phyloP scores from a whole-genome alignment of 2,113 vertebrate genomes.

The Ellobius talpinus region DNA sequence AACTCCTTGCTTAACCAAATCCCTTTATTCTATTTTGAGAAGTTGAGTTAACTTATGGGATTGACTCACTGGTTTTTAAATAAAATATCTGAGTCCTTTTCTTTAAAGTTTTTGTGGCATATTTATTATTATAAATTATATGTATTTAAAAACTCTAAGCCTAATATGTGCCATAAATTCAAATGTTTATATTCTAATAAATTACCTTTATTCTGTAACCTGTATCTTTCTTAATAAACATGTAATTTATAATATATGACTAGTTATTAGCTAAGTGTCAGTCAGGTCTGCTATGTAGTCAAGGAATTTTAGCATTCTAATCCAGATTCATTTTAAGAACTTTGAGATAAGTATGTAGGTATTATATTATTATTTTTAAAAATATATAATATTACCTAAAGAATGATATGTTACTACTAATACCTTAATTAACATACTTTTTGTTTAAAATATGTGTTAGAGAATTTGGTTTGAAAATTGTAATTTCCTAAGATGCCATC shows the following conservation, averaged over 20 bases:
- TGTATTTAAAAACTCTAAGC: not conserved
- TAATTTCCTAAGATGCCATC: conserved; percentile 32
- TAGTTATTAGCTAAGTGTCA: not conserved
- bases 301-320: conserved; percentile 44
- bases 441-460: conserved; percentile 41
- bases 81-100: conserved; percentile 9
- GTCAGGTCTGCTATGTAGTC: not conserved
- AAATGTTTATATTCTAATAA: not conserved
- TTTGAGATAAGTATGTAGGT: conserved; percentile 19
- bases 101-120: conserved; percentile 39
- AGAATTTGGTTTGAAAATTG: conserved; percentile 49
- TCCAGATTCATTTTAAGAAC: conserved; percentile 52
- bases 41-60: conserved; percentile 59
- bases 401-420: not conserved
- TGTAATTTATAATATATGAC: not conserved
- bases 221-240: conserved; percentile 46
- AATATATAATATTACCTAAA: not conserved
- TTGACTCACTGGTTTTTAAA: conserved; percentile 55
- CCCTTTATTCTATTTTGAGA: conserved; percentile 48
- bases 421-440: conserved; percentile 8
- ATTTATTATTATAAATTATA: conserved; percentile 39
- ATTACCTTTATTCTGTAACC: conserved; percentile 2
- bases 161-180: not conserved
- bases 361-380: conserved; percentile 16
- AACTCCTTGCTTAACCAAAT: conserved; percentile 54